These are phyloP conservation scores for Philereme transversata DNA, from an alignment of 2,888 invertebrate species.

Conservation along the genomic window DNA sequence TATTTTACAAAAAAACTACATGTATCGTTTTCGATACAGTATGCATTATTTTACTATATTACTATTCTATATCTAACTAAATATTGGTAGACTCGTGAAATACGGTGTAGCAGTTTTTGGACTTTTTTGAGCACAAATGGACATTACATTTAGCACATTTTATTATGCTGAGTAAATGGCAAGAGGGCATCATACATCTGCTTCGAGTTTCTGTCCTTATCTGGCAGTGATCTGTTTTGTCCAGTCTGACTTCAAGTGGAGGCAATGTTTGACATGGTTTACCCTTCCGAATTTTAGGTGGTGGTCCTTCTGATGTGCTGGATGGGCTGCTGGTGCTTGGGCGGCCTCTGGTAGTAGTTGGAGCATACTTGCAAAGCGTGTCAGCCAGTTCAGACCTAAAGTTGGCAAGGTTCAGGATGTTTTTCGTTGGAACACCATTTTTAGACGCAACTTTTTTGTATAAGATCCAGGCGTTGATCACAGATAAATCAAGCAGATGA, in stretches of 20 bases:
- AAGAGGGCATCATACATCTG: too few species aligned
- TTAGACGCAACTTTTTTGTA: slow-evolving; percentile 27
- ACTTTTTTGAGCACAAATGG: too few species aligned
- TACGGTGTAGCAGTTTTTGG: too few species aligned
- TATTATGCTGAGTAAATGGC: too few species aligned
- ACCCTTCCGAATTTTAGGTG: neutral
- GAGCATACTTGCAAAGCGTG: slow-evolving; percentile 37
- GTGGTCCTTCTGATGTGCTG: neutral
- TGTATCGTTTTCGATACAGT: too few species aligned
- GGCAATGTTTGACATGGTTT: neutral
- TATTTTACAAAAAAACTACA: too few species aligned
- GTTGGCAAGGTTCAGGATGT: slow-evolving; percentile 34
- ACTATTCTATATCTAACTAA: too few species aligned
- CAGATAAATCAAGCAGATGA: neutral
- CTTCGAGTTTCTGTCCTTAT: too few species aligned
- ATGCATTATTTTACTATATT: too few species aligned
- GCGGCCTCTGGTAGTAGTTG: slow-evolving; percentile 34
- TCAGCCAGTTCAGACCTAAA: slow-evolving; percentile 35
- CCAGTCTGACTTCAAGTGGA: neutral
- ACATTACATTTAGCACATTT: too few species aligned
- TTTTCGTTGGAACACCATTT: slow-evolving; percentile 27
- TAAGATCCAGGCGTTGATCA: slow-evolving; percentile 32
- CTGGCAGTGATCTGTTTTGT: too few species aligned
- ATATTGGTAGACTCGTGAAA: too few species aligned
- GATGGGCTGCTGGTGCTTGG: neutral